A percentile compares a stretch with the other conserved stretches of the same genome.
phyloP scores from a whole-genome alignment of 2,888 invertebrate genomes.

The Drosophila subquinaria region DNA sequence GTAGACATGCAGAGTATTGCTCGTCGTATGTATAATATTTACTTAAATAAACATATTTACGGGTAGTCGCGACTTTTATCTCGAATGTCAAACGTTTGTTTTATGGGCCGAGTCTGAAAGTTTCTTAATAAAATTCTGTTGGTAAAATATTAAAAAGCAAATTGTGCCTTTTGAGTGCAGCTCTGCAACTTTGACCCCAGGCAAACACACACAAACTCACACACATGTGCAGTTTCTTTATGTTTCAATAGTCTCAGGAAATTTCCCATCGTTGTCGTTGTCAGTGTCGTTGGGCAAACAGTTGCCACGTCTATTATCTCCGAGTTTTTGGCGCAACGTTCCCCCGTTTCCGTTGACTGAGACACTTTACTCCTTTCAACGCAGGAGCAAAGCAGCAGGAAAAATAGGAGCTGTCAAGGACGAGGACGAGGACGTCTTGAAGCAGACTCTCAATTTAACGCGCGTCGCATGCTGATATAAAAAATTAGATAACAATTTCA shows the following conservation, averaged over 20 bases:
- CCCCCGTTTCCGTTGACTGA: constrained; percentile 36
- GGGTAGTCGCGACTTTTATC: constrained; percentile 31
- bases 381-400: constrained; percentile 1
- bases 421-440: constrained; percentile 12
- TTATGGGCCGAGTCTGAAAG: constrained; percentile 66
- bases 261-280: constrained; percentile 36
- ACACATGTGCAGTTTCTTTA: constrained; percentile 47
- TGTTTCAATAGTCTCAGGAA: constrained; percentile 72
- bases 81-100: constrained; percentile 71
- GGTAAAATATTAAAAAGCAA: constrained; percentile 66
- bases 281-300: constrained; percentile 62
- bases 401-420: constrained; percentile 16
- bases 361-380: constrained; percentile 74
- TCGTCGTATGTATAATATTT: too few species aligned
- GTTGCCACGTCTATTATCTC: constrained; percentile 75
- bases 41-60: constrained; percentile 12
- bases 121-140: constrained; percentile 73
- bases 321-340: constrained; percentile 58
- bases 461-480: constrained; percentile 71
- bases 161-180: constrained; percentile 19
- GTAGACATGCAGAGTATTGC: constrained; percentile 49
- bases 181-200: constrained; percentile 51
- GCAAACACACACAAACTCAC: constrained; percentile 3
- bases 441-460: constrained; percentile 60
- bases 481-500: constrained; percentile 84